Evolutionary conservation across 1,140 invertebrate genomes (phyloP).

Genomic region (Chionoecetes opilio): DNA sequence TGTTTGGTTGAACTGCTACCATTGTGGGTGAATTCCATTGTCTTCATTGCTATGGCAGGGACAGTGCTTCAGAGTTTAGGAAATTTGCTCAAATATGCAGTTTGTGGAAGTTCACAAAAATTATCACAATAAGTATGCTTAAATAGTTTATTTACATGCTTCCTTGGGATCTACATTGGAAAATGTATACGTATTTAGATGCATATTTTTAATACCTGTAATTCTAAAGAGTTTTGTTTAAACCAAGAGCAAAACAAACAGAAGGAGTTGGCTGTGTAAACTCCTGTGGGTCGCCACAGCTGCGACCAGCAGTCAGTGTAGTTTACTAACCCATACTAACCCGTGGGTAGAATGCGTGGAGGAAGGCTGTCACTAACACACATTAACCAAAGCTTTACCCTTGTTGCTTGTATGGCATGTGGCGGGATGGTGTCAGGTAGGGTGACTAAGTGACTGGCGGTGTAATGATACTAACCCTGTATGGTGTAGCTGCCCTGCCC

Average conservation of each 20-base stretch:
- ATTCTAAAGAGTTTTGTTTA: slow-evolving; percentile 53
- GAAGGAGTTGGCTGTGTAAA: slow-evolving; percentile 71
- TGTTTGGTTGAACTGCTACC: no score
- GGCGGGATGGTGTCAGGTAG: background rate
- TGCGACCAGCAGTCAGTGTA: slow-evolving; percentile 73
- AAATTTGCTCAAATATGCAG: background rate
- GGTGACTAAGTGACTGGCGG: no score
- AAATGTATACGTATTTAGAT: background rate
- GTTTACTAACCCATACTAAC: slow-evolving; percentile 75
- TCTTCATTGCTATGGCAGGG: no score
- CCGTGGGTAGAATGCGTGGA: slow-evolving; percentile 21
- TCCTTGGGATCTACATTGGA: no score
- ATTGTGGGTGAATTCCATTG: no score
- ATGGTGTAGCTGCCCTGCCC: no score
- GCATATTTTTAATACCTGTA: background rate
- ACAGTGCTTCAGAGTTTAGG: no score
- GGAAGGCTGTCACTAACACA: slow-evolving; percentile 44
- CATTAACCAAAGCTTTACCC: slow-evolving; percentile 19
- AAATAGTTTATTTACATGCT: background rate
- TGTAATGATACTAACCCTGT: no score
- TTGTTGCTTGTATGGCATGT: background rate
- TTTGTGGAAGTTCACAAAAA: background rate
- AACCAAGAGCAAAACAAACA: slow-evolving; percentile 77
- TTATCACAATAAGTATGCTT: background rate
- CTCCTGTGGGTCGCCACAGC: slow-evolving; percentile 74